Evolutionary conservation across 2,113 vertebrate genomes (phyloP), one percentile per base, ranked within the genome.

Genomic region (Xenopus laevis): DNA sequence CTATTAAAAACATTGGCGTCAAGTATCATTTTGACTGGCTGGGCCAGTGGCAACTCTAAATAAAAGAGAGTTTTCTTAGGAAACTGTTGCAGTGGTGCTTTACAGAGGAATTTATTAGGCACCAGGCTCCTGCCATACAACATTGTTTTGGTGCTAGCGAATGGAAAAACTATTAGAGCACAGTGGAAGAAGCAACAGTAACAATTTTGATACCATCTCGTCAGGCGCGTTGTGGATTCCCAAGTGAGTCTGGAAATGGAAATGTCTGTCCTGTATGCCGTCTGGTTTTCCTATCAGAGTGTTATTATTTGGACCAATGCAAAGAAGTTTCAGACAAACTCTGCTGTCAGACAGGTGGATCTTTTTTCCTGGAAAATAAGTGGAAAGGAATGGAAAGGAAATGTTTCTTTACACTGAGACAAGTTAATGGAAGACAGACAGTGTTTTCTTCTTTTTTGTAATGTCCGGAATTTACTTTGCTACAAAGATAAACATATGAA

Each of bases 201-300:
- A 58, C 45, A 52, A 46, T 85, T 80, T 87, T 87, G 87, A 84
- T 80, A 72, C 78, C 71, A 65, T 62, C 88, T 84, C 86, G 83
- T 80, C 84, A 81, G 88, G 87, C 84, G 81, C 84, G 81, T 85
- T 88, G 80, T 75, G 72, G 88, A 81, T 92, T 93, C 89, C 89
- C 89, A 82, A 7, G 4, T 21, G 87, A 90, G 89, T 93, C 91
- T 95, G 91, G 87, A 85, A 86, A 86, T 61, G 77, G 53, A 55
- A 55, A 55, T 55, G 53, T n/a, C 91, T 88, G 85, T 84, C 85
- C 84, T 87, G 85, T 79, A 20, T 85, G 78, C 82, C 58, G 74
- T 90, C 88, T 71, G 12, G 79, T 87, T 88, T 87, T 80, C 69
- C 78, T 78, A 83, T 81, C 27, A 16, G n/a, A 78, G 71, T 70